Evolutionary conservation across 1,140 invertebrate genomes (phyloP), one percentile per base, ranked within the genome.

Genomic region (Aphelinus certus): DNA sequence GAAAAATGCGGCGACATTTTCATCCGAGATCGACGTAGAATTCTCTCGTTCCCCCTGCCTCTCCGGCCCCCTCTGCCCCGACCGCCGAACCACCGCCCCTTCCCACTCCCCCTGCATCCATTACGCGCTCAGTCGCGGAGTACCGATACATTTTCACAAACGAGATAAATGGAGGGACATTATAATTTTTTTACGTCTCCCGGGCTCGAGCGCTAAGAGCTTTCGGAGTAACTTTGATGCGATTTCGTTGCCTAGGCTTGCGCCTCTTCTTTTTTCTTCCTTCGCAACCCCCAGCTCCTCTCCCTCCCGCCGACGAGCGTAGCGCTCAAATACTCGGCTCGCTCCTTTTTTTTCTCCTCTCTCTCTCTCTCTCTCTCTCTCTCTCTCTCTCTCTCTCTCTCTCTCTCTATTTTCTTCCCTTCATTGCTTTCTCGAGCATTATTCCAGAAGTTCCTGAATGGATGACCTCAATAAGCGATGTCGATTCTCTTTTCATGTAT

Each of bases 221-320:
- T 73, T 73, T 67, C 57, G 7, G 10, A 72, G 62, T 72, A 65
- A 72, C 62, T 72, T 72, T 72, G 46, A 65, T 58, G 55, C n/a
- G 71, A 66, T 66, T 73, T 73, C 51, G 62, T 26, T 7, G 47
- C 26, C 26, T 26, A 26, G 26, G 26, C 26, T 26, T 26, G 26
- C 26, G 26, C 26, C 26, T 26, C 26, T 26, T 26, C 26, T 26
- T 26, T 26, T 26, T 26, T 26, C 26, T 26, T 26, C 26, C 26
- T 26, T 26, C 26, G 26, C 26, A 26, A 26, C 26, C 26, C 26
- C 26, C 26, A 26, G 26, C 26, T 0, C 26, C 26, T 26, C 26
- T 26, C 26, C 26, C 26, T 26, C 26, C 26, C 26, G 26, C 26
- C 26, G 26, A 26, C 26, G 26, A 26, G 26, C 26, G 26, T 26